A percentile compares a stretch with the other conserved stretches of the same genome.
Evolutionary conservation across 2,797 vertebrate species (phyloP).

Genomic region (Todus mexicanus): DNA sequence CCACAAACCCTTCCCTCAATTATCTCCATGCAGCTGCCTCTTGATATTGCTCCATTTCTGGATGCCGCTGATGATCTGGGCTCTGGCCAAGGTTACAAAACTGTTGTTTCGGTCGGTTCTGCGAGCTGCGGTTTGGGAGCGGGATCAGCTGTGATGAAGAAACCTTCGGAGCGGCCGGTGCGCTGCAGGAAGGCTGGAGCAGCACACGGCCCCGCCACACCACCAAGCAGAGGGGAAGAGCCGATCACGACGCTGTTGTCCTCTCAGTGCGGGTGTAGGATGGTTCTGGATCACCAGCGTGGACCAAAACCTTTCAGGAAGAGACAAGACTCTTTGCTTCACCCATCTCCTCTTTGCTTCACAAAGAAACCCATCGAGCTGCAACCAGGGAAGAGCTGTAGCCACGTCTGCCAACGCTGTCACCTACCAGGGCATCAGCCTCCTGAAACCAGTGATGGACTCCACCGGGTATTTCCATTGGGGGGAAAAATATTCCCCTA

Average conservation of each 20-base stretch:
- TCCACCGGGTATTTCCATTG: rapidly evolving
- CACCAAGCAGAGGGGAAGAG: background rate
- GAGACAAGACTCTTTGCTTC: rapidly evolving
- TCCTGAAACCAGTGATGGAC: background rate
- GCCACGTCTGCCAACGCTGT: background rate
- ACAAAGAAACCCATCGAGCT: background rate
- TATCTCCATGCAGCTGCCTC: slow-evolving; percentile 1
- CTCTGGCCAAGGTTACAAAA: slow-evolving; percentile 49
- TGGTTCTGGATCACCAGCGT: background rate
- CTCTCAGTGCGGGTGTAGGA: rapidly evolving
- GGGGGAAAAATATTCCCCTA: background rate
- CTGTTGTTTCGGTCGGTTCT: background rate
- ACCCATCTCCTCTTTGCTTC: rapidly evolving
- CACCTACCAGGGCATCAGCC: background rate
- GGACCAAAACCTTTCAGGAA: background rate
- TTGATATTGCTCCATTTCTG: slow-evolving; percentile 16
- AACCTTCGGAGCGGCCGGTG: background rate
- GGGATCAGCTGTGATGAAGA: background rate
- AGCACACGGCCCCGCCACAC: rapidly evolving
- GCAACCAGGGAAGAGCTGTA: background rate
- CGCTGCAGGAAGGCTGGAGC: background rate
- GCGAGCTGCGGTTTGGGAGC: background rate
- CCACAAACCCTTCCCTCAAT: slow-evolving; percentile 35
- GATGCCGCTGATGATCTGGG: background rate
- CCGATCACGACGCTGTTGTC: rapidly evolving